Evolutionary conservation across 1,140 invertebrate species (phyloP), one percentile per base, ranked within the genome.

Genomic region (Lethrus apterus): DNA sequence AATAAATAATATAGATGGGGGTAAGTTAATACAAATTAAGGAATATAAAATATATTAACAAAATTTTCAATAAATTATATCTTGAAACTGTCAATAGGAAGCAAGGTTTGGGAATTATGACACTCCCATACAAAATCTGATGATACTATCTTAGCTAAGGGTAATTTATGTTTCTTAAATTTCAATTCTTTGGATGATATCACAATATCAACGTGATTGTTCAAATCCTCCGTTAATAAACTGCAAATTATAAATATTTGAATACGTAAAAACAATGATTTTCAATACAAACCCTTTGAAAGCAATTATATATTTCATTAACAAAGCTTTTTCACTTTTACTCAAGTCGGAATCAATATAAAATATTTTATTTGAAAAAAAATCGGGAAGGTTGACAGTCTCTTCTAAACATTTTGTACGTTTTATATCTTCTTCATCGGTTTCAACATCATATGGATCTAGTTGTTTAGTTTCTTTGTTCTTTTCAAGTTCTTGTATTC

Each of bases 321-420:
- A 18, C 4, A 24, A 15, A 34, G 19, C 17, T 14, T 26, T 45
- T 17, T 30, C 31, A 7, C 15, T 9, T 2, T 4, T 9, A 10
- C 19, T 45, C n/a, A 45, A 36, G 23, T 23, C 19, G n/a, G 34
- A 10, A 35, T 35, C 32, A 13, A 45, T 19, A 18, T 45, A 45
- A 21, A 45, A 24, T 17, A 23, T 11, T 24, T 35, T 21, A 21
- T 13, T 14, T 7, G n/a, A 7, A 7, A 45, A 34, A 35, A 45
- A 35, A 17, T 21, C 11, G 8, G 44, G 44, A 2, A 45, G 11
- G 21, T 45, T 19, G 44, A 8, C 7, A 45, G n/a, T 3, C 5
- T 15, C 13, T 36, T 26, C n/a, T 26, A 7, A 7, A 26, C 7
- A 7, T 26, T 26, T 26, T 7, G 5, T 5, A 7, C 7, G n/a